These are phyloP conservation scores for Capromys pilorides DNA, from an alignment of 2,797 vertebrate genomes.

Conservation along the genomic window DNA sequence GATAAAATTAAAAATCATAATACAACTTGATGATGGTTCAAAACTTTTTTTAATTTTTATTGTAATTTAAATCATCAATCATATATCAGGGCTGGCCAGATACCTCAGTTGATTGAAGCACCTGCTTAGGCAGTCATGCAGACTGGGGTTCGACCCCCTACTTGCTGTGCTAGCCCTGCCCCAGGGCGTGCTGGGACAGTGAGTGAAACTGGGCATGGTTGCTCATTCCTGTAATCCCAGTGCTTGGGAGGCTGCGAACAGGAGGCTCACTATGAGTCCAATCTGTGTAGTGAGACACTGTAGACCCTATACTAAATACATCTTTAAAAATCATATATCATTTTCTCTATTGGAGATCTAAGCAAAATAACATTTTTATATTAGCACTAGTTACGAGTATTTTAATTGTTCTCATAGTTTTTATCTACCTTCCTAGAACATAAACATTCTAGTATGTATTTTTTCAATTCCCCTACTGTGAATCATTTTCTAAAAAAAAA, in stretches of 20 bases:
- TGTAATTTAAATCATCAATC: background rate
- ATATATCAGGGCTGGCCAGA: background rate
- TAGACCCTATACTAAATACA: no score
- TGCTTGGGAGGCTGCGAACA: no score
- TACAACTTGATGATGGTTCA: background rate
- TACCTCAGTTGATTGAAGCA: no score
- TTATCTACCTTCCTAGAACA: background rate
- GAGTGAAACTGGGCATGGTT: no score
- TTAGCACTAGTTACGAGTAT: background rate
- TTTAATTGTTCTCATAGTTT: background rate
- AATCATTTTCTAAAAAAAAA: background rate
- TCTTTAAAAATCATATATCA: background rate
- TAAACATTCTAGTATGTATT: background rate
- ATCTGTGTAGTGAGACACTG: no score
- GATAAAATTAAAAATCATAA: background rate
- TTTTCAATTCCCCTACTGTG: background rate
- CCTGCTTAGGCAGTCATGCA: no score
- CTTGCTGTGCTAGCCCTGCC: no score
- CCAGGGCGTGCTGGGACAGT: no score
- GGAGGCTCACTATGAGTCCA: no score
- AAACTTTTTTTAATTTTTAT: background rate
- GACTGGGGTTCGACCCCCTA: no score
- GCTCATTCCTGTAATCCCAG: no score
- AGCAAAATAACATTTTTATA: conserved; percentile 25
- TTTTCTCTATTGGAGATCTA: background rate